phyloP scores from a whole-genome alignment of 1,140 invertebrate genomes.

The Drosophila rufa region DNA sequence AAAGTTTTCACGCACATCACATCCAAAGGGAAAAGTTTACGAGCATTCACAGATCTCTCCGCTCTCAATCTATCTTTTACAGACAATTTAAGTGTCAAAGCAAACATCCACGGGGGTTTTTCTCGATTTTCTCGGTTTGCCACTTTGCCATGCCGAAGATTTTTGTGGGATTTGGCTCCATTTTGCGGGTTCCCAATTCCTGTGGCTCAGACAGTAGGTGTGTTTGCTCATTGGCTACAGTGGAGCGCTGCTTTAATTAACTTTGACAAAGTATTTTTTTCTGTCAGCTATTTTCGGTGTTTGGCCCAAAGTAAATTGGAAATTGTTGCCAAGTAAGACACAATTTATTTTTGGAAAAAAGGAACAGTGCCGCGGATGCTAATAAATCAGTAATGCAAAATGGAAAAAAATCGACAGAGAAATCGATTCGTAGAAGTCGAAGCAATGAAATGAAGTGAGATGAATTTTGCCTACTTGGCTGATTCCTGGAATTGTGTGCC shows the following conservation, averaged over 20 bases:
- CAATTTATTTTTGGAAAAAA: conserved; percentile 20
- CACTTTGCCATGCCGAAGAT: conserved; percentile 30
- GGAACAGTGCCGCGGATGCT: conserved; percentile 4
- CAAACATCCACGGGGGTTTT: conserved; percentile 41
- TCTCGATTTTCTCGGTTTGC: conserved; percentile 25
- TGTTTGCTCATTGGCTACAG: conserved; percentile 59
- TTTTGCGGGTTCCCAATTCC: conserved; percentile 9
- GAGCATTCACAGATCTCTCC: conserved; percentile 33
- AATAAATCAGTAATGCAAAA: conserved; percentile 32
- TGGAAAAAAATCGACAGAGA: conserved; percentile 2
- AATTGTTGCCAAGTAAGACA: conserved; percentile 24
- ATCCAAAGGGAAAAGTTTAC: conserved; percentile 53
- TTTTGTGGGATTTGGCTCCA: conserved; percentile 44
- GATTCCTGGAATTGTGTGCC: neutral
- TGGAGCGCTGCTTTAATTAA: conserved; percentile 64
- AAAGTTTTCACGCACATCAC: conserved; percentile 53
- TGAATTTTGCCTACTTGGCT: neutral
- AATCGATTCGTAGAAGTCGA: conserved; percentile 25
- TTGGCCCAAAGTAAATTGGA: conserved; percentile 15
- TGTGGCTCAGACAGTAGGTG: conserved; percentile 49
- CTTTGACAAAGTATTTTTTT: conserved; percentile 42
- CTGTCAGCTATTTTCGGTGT: conserved; percentile 29
- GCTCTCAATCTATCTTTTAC: conserved; percentile 67
- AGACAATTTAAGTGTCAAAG: conserved; percentile 57
- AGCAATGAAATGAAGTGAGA: conserved; percentile 12